Conservation (phyloP, 2,797 vertebrate genomes). For the Euthynnus affinis region DNA sequence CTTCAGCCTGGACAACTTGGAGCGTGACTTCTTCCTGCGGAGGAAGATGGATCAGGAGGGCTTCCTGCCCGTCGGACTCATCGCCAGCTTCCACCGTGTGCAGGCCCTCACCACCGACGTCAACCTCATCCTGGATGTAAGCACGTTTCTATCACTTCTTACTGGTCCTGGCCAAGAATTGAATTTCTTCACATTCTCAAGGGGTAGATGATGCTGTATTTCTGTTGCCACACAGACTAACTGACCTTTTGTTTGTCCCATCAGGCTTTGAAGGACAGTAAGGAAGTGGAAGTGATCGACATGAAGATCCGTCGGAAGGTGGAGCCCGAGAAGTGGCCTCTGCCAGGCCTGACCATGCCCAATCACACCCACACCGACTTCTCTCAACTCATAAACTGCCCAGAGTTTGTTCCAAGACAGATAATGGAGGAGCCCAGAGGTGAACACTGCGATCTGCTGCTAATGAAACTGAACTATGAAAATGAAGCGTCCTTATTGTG, state of each 20-base stretch:
- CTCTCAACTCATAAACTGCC: conserved; percentile 96
- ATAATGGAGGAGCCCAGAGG: conserved; percentile 84
- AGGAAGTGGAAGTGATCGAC: conserved; percentile 95
- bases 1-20: conserved; percentile 97
- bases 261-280: conserved; percentile 96
- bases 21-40: conserved; percentile 96
- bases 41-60: conserved; percentile 97
- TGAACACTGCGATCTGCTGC: conserved; percentile 18
- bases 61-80: conserved; percentile 93
- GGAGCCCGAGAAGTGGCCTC: conserved; percentile 95
- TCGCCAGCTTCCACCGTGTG: conserved; percentile 96
- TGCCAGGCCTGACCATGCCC: conserved; percentile 89
- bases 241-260: not conserved
- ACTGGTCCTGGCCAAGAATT: not conserved
- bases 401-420: conserved; percentile 95
- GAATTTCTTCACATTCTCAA: no score
- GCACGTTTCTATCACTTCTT: not conserved
- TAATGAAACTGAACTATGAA: not conserved
- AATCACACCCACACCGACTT: conserved; percentile 95
- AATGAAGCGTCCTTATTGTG: not conserved
- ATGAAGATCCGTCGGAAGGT: conserved; percentile 96
- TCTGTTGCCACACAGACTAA: not conserved
- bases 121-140: conserved; percentile 92
- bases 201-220: not conserved
- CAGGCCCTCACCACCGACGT: conserved; percentile 97